These are phyloP conservation scores for Anthophora plumipes DNA, from an alignment of 2,888 invertebrate genomes.

Conservation along the genomic window DNA sequence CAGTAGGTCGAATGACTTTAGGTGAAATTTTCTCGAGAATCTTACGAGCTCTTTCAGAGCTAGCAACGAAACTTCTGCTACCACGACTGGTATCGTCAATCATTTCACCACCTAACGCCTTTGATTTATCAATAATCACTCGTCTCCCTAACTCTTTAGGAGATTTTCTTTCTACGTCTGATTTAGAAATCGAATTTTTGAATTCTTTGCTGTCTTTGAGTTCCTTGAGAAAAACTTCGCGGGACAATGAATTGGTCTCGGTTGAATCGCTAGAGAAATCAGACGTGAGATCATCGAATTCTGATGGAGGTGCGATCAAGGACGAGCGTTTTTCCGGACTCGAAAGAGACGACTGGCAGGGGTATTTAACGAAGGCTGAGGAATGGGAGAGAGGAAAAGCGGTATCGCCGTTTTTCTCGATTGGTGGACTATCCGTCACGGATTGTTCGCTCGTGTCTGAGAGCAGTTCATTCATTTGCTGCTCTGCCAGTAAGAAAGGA, in stretches of 20 bases:
- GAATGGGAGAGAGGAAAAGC: conserved; percentile 80
- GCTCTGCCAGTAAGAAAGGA: conserved; percentile 92
- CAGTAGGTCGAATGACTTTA: conserved; percentile 66
- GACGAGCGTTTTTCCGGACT: conserved; percentile 79
- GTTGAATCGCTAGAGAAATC: conserved; percentile 81
- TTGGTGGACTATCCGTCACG: conserved; percentile 70
- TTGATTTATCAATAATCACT: conserved; percentile 79
- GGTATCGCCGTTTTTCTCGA: conserved; percentile 58
- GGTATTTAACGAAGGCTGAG: conserved; percentile 82
- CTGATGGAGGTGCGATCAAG: conserved; percentile 84
- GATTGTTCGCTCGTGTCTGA: conserved; percentile 87
- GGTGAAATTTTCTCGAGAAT: conserved; percentile 67
- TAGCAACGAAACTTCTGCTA: conserved; percentile 48
- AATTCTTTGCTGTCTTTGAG: conserved; percentile 36
- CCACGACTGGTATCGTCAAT: conserved; percentile 36
- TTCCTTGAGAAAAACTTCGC: conserved; percentile 71
- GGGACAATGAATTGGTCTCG: conserved; percentile 78
- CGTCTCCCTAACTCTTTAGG: conserved; percentile 74
- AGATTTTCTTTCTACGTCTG: conserved; percentile 29
- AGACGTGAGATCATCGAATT: conserved; percentile 83
- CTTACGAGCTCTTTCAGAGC: conserved; percentile 67
- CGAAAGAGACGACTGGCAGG: conserved; percentile 44
- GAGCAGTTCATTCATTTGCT: conserved; percentile 92
- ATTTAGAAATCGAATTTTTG: conserved; percentile 50
- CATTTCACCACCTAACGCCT: conserved; percentile 73